A percentile compares a stretch with the other conserved stretches of the same genome.
Evolutionary conservation across 2,888 invertebrate genomes (phyloP).

Genomic region (Deilephila elpenor): DNA sequence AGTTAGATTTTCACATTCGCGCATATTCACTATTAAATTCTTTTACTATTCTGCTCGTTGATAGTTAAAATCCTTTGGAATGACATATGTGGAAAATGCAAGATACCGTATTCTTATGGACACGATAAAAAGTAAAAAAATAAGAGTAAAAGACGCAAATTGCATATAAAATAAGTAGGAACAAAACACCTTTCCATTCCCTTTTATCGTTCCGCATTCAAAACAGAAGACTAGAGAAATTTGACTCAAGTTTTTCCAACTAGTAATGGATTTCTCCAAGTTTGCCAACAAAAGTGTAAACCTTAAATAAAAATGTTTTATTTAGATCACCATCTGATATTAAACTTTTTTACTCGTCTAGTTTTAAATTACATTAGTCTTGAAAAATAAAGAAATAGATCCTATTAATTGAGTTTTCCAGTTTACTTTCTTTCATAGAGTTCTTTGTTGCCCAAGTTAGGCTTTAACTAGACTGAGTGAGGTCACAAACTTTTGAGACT

Average conservation of each 20-base stretch:
- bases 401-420: neutral
- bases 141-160: too few relatives aligned
- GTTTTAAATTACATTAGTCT: constrained; percentile 4
- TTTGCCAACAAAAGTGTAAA: neutral
- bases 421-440: neutral
- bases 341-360: neutral
- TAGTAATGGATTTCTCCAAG: neutral
- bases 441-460: neutral
- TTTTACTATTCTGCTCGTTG: neutral
- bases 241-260: neutral
- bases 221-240: neutral
- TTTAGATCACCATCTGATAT: constrained; percentile 1
- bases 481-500: neutral
- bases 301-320: neutral
- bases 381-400: constrained; percentile 12
- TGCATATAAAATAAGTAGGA: too few relatives aligned
- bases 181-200: too few relatives aligned
- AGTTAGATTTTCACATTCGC: neutral
- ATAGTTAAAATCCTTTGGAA: too few relatives aligned
- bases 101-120: too few relatives aligned
- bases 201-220: neutral
- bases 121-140: too few relatives aligned
- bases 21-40: neutral
- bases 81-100: too few relatives aligned
- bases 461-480: neutral